These are phyloP conservation scores for Adelges cooleyi DNA, from an alignment of 1,140 invertebrate genomes.

Conservation along the genomic window DNA sequence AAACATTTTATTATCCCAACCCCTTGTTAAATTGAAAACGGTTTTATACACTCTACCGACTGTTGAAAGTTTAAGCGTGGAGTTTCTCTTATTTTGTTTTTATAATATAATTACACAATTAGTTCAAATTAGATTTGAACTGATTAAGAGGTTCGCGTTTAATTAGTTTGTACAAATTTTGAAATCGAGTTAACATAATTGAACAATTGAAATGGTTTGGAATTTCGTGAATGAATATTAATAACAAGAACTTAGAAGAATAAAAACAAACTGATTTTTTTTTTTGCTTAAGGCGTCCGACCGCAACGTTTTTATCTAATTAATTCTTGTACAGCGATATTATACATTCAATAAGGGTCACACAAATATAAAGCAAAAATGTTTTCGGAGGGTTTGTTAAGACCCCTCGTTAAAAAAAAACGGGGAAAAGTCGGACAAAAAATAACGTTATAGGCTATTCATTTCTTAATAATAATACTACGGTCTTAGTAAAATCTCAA, in stretches of 20 bases:
- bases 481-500: too few relatives aligned
- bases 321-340: conserved; percentile 12
- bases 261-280: not conserved
- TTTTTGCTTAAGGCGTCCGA: not conserved
- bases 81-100: too few relatives aligned
- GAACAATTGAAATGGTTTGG: not conserved
- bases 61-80: too few relatives aligned
- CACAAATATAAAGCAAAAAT: not conserved
- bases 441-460: not conserved
- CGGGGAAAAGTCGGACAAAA: not conserved
- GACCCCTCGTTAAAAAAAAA: not conserved
- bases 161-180: too few relatives aligned
- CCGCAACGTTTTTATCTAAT: not conserved
- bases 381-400: not conserved
- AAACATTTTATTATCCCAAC: too few relatives aligned
- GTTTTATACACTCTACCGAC: too few relatives aligned
- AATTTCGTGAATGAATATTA: too few relatives aligned
- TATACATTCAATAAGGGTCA: too few relatives aligned
- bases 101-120: too few relatives aligned
- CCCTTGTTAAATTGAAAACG: too few relatives aligned
- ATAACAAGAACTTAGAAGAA: not conserved
- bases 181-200: not conserved
- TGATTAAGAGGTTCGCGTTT: too few relatives aligned
- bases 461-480: conserved; percentile 7
- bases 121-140: too few relatives aligned